These are phyloP conservation scores for Eolophus roseicapilla DNA, from an alignment of 2,113 vertebrate species.

Conservation along the genomic window DNA sequence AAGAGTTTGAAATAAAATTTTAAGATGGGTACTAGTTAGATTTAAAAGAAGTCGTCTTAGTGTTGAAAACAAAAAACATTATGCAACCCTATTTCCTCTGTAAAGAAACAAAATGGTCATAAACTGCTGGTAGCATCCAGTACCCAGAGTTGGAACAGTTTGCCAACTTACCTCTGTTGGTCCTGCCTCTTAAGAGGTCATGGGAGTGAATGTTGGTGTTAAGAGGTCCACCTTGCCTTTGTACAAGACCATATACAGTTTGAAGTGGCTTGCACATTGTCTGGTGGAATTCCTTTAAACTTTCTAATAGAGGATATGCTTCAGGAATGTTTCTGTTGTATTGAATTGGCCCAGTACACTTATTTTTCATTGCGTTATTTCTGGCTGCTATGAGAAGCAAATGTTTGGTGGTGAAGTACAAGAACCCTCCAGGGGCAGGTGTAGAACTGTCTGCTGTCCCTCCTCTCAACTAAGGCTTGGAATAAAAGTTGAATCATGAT, in stretches of 20 bases:
- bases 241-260: neutral
- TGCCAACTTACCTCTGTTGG: neutral
- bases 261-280: neutral
- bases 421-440: neutral
- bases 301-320: neutral
- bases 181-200: neutral
- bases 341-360: neutral
- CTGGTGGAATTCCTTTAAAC: neutral
- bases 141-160: neutral
- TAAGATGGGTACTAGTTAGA: neutral
- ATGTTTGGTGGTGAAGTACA: neutral
- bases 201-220: neutral
- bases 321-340: neutral
- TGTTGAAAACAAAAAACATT: neutral
- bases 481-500: neutral
- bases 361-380: neutral
- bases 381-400: neutral
- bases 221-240: neutral
- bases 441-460: neutral
- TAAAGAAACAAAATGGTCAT: neutral
- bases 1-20: neutral
- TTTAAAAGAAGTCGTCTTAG: rapidly evolving
- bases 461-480: neutral
- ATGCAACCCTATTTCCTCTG: neutral
- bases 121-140: neutral